Base-by-base conservation (phyloP, 2,113 vertebrate genomes). In the Albula goreensis region DNA sequence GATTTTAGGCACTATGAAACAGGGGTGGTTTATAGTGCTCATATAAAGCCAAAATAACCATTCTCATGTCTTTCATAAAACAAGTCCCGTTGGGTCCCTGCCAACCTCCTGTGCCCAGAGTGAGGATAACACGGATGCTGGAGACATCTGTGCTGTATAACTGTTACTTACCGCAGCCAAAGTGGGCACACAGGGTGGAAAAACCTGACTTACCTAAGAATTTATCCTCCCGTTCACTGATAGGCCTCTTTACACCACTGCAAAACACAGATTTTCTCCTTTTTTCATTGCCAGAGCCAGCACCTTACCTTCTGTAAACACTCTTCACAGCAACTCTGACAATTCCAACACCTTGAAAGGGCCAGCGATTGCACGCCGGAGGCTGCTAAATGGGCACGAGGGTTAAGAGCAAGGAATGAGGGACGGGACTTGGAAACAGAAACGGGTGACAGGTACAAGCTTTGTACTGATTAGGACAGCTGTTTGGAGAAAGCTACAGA, bases 151-250 rank as follows among this genome's bases (percentile, higher is more conserved):
- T 12, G 83, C 78, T 85, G 49, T 50, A n/a, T 22, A 48, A 25
- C 80, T 50, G 22, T 15, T 86, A 86, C 85, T 86, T 86, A 86
- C 85, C 85, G 11, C 25, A 79, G 66, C 85, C 70, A 57, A 22
- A 49, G 70, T 17, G 5, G 81, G 15, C 51, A 51, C 85, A 31
- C 51, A 51, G 81, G 81, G 41, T 6, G 66, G 70, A 4, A 66
- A 31, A 74, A 57, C 19, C 81, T 6, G 66, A 86, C 85, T 86
- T 86, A 86, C 85, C 85, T 41, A 60, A 50, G n/a, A 82, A 53
- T 74, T 9, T 74, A 74, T 22, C 70, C 22, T 31, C 70, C 70
- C 25, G 70, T 74, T 74, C 8, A 74, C 70, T 13, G n/a, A 31
- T 25, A 74, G 70, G 11, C 70, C 10, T 74, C 70, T n/a, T 8